These are phyloP conservation scores for Halisarca cf. caerulea DNA, from an alignment of 37 sponge, comb jelly and placozoan genomes.

Conservation along the genomic window DNA sequence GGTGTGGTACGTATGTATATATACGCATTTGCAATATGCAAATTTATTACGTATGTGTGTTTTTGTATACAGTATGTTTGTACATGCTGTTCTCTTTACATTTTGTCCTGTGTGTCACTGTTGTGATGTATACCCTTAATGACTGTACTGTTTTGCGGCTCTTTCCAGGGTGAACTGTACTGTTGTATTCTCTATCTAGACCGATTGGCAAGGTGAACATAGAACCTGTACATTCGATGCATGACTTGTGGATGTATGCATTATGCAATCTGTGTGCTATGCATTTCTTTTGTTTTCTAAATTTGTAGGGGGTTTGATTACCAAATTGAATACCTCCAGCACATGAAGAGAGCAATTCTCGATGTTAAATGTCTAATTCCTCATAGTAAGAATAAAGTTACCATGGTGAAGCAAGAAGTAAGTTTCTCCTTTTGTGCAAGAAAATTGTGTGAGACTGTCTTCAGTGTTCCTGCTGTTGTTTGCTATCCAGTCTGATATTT, in stretches of 20 bases:
- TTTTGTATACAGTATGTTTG: neutral
- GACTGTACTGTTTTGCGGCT: no score
- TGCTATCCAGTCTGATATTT: constrained; percentile 57
- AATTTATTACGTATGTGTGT: neutral
- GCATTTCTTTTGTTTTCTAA: constrained; percentile 1
- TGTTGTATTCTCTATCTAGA: constrained; percentile 65
- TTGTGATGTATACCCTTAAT: no score
- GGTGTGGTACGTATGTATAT: constrained; percentile 66
- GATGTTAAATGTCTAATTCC: constrained; percentile 52
- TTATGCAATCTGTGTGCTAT: no score
- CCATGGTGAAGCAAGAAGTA: constrained; percentile 26
- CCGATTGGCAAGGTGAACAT: constrained; percentile 64
- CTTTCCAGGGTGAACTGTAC: constrained; percentile 69
- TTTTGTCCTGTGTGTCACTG: no score
- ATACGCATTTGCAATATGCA: neutral
- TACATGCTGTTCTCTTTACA: neutral
- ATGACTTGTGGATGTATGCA: no score
- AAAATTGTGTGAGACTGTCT: no score
- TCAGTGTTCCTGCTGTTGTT: neutral
- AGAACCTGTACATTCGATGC: no score
- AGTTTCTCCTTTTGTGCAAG: neutral
- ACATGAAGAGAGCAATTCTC: constrained; percentile 60
- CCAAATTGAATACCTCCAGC: constrained; percentile 63
- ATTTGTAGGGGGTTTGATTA: constrained; percentile 69
- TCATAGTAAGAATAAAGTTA: constrained; percentile 26